Percentiles rank a stretch among this genome's conserved stretches.
These are phyloP conservation scores for Pogonus chalceus DNA, from an alignment of 1,140 invertebrate species.

Conservation along the genomic window DNA sequence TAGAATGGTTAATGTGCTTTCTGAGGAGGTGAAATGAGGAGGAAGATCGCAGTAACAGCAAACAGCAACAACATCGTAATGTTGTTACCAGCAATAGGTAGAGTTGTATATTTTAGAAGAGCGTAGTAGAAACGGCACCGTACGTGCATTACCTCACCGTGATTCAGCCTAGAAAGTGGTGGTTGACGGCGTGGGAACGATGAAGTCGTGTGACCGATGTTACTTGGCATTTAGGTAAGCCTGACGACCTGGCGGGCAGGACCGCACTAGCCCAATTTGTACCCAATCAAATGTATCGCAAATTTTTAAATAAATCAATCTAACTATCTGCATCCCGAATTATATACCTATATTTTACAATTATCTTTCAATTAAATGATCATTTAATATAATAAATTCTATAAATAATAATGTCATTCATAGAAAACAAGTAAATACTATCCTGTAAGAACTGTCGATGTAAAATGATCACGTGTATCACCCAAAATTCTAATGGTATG, in stretches of 20 bases:
- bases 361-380: too few relatives aligned
- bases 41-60: too few relatives aligned
- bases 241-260: neutral
- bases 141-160: slow-evolving; percentile 4
- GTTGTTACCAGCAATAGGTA: too few relatives aligned
- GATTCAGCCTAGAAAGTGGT: slow-evolving; percentile 4
- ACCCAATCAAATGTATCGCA: neutral
- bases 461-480: neutral
- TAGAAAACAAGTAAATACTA: neutral
- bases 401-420: too few relatives aligned
- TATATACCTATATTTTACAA: too few relatives aligned
- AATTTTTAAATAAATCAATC: neutral
- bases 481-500: neutral
- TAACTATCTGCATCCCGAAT: neutral
- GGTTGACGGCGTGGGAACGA: neutral
- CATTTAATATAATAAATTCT: too few relatives aligned
- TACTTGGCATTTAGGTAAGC: slow-evolving; percentile 1
- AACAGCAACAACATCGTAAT: too few relatives aligned
- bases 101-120: neutral
- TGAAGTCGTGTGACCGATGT: neutral
- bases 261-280: neutral
- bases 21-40: neutral
- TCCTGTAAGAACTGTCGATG: neutral
- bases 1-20: neutral
- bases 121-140: neutral